Conservation (phyloP, 2,797 vertebrate species). For the Merluccius polli region DNA sequence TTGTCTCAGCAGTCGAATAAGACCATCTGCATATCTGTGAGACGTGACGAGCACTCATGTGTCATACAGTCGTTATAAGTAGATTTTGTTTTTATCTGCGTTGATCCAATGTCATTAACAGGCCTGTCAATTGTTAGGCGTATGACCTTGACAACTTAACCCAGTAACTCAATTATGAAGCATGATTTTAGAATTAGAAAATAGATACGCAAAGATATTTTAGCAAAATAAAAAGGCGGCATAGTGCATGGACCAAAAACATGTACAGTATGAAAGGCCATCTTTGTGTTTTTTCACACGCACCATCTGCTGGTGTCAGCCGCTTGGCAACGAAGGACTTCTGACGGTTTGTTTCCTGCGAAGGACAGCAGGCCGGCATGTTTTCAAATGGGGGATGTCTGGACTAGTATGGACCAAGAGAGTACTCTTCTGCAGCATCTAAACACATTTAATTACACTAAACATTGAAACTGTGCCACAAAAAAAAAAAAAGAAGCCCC, state of each 20-base stretch:
- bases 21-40: background rate
- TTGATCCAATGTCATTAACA: background rate
- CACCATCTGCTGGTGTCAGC: slow-evolving; percentile 29
- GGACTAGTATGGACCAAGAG: slow-evolving; percentile 15
- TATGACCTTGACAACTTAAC: background rate
- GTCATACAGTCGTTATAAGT: background rate
- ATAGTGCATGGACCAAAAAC: background rate
- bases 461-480: background rate
- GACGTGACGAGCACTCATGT: background rate
- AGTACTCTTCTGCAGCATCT: background rate
- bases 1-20: background rate
- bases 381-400: slow-evolving; percentile 11
- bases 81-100: background rate
- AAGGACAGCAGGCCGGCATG: slow-evolving; percentile 24
- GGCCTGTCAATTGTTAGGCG: background rate
- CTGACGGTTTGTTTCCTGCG: slow-evolving; percentile 31
- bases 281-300: slow-evolving; percentile 25
- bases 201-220: background rate
- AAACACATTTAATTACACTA: background rate
- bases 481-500: slow-evolving; percentile 6
- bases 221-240: background rate
- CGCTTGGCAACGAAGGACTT: slow-evolving; percentile 25
- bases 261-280: background rate
- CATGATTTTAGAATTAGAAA: background rate
- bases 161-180: background rate